These are phyloP conservation scores for Lithobius niger DNA, from an alignment of 1,140 invertebrate genomes.

Conservation along the genomic window DNA sequence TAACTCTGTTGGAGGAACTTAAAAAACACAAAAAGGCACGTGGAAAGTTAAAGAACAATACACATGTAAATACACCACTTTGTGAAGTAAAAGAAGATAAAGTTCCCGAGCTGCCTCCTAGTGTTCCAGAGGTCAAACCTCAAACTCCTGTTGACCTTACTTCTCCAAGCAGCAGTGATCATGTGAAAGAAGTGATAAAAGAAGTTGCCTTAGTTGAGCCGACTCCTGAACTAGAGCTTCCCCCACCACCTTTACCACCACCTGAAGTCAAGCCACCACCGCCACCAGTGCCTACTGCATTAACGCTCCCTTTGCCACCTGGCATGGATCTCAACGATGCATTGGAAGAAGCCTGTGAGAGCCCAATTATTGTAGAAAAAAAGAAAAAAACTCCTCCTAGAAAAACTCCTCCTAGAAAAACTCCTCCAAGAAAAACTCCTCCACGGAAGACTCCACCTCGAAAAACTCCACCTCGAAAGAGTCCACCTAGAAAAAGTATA, in stretches of 20 bases:
- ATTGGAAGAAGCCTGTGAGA: background rate
- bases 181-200: background rate
- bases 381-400: background rate
- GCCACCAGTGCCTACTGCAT: slow-evolving; percentile 31
- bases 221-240: background rate
- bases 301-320: slow-evolving; percentile 66
- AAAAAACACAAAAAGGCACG: slow-evolving; percentile 14
- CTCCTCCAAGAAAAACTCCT: background rate
- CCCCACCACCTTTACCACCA: background rate
- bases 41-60: slow-evolving; percentile 1
- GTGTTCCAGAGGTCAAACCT: too few species aligned
- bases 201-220: slow-evolving; percentile 2
- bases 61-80: background rate
- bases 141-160: too few species aligned
- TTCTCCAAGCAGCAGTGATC: too few species aligned
- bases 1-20: slow-evolving; percentile 17
- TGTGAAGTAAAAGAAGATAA: slow-evolving; percentile 3
- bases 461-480: background rate
- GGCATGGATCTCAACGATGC: slow-evolving; percentile 58
- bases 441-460: background rate
- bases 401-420: background rate
- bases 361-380: background rate
- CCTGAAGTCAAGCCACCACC: slow-evolving; percentile 7
- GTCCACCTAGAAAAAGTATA: slow-evolving; percentile 26
- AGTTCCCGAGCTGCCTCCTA: background rate